Evolutionary conservation across 2,888 invertebrate genomes (phyloP).

Genomic region (Phengaris arion): DNA sequence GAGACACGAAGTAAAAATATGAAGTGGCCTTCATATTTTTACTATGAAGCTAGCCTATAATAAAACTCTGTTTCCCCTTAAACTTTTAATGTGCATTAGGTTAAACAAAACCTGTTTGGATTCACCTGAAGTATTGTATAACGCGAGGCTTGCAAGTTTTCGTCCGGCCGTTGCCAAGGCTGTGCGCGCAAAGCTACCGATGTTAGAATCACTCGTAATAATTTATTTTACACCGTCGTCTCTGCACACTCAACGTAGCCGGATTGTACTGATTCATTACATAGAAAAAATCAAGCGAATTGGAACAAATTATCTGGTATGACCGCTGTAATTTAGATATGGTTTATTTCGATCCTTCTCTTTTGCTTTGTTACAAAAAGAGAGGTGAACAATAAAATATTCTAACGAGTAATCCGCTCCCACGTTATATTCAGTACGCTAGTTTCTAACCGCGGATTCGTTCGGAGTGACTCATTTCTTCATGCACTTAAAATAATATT

Average conservation of each 20-base stretch:
- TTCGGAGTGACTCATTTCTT: constrained; percentile 1
- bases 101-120: constrained; percentile 48
- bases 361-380: constrained; percentile 33
- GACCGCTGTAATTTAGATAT: constrained; percentile 38
- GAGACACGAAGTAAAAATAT: constrained; percentile 5
- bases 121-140: constrained; percentile 47
- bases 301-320: constrained; percentile 39
- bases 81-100: constrained; percentile 46
- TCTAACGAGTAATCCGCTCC: constrained; percentile 39
- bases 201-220: constrained; percentile 33
- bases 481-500: constrained; percentile 15
- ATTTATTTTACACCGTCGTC: constrained; percentile 31
- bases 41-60: constrained; percentile 28
- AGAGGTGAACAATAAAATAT: constrained; percentile 36
- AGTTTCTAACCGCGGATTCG: neutral
- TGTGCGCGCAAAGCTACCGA: constrained; percentile 42
- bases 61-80: constrained; percentile 37
- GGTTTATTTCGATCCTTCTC: constrained; percentile 35
- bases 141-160: constrained; percentile 45
- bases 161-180: constrained; percentile 45
- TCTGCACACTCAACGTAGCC: constrained; percentile 33
- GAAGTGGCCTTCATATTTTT: no score
- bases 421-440: constrained; percentile 35
- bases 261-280: constrained; percentile 40
- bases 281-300: constrained; percentile 40